These are phyloP conservation scores for Phlogophora meticulosa DNA, from an alignment of 2,888 invertebrate genomes.

Conservation along the genomic window DNA sequence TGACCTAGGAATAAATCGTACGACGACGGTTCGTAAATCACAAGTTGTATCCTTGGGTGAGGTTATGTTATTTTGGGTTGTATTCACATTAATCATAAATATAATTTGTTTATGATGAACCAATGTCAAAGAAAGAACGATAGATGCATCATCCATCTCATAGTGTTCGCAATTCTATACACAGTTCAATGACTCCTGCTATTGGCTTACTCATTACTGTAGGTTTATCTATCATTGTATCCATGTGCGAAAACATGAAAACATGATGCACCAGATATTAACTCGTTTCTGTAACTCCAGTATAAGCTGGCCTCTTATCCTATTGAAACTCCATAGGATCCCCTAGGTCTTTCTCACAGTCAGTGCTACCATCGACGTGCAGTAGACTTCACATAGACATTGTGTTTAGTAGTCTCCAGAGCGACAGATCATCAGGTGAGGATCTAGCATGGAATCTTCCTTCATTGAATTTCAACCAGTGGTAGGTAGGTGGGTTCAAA, in stretches of 20 bases:
- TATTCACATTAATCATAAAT: not conserved
- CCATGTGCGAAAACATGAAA: not conserved
- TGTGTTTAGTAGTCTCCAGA: not conserved
- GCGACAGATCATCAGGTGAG: not conserved
- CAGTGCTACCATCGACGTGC: too few relatives aligned
- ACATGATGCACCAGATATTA: too few relatives aligned
- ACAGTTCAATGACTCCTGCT: not conserved
- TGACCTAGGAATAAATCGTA: conserved; percentile 37
- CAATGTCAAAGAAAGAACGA: not conserved
- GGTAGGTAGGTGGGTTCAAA: too few relatives aligned
- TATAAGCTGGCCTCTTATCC: too few relatives aligned
- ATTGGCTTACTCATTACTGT: conserved; percentile 6
- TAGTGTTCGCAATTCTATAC: not conserved
- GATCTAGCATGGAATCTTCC: not conserved
- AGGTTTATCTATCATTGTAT: not conserved
- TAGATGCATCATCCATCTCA: conserved; percentile 1
- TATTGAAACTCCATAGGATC: too few relatives aligned
- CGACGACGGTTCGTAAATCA: conserved; percentile 19
- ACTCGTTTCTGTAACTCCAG: too few relatives aligned
- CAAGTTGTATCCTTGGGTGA: not conserved
- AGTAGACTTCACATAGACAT: too few relatives aligned
- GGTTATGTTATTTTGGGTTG: conserved; percentile 31
- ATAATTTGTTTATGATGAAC: not conserved
- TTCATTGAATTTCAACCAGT: not conserved
- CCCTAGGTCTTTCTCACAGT: too few relatives aligned